Conservation (phyloP, 2,888 invertebrate genomes). For the Anthophora plumipes region DNA sequence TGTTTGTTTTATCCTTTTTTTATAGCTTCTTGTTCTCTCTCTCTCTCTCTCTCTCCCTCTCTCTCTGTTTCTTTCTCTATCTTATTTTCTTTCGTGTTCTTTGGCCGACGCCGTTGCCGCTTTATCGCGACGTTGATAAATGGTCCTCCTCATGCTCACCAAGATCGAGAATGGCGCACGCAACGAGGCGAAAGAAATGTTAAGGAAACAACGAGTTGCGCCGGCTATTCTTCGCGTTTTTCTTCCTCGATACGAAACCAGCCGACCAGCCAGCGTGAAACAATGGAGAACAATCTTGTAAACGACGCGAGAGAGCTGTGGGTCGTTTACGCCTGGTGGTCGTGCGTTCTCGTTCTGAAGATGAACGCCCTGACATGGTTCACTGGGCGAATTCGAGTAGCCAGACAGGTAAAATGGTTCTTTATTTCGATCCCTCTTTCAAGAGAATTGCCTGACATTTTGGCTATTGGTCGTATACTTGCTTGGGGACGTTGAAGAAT, state of each 20-base stretch:
- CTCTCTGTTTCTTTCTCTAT: background rate
- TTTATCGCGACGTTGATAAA: conserved; percentile 34
- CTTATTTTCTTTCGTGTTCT: background rate
- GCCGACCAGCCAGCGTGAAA: conserved; percentile 4
- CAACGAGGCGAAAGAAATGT: background rate
- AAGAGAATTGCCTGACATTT: background rate
- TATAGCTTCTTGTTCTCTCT: no score
- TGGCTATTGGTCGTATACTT: background rate
- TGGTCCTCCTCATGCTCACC: background rate
- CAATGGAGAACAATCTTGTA: conserved; percentile 26
- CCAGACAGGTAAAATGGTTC: conserved; percentile 69
- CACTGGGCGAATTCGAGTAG: conserved; percentile 73
- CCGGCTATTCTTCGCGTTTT: background rate
- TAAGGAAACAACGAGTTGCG: background rate
- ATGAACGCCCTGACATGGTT: conserved; percentile 74
- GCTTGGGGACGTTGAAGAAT: background rate
- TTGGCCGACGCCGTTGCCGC: background rate
- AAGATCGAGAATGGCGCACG: conserved; percentile 1
- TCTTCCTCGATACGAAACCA: background rate
- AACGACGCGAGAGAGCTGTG: conserved; percentile 59
- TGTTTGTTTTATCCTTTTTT: no score
- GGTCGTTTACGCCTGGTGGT: conserved; percentile 73
- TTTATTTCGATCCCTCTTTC: background rate
- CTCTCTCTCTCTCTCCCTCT: background rate
- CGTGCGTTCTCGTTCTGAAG: conserved; percentile 73